Evolutionary conservation across 2,113 vertebrate genomes (phyloP), one percentile per base, ranked within the genome.

Genomic region (Pristiophorus japonicus): DNA sequence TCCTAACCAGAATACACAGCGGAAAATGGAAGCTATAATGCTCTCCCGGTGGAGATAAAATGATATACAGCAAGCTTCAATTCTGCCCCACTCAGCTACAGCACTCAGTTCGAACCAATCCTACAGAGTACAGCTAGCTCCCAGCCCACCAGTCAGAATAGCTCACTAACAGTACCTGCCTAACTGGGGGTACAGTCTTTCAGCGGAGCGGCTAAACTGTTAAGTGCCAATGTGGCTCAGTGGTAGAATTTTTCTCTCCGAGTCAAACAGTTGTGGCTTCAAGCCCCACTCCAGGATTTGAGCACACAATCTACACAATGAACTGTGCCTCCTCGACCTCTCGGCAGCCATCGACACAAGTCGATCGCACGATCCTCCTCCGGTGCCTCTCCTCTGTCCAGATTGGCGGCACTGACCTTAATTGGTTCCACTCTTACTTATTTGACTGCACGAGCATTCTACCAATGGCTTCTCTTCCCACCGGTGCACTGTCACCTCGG

Each of bases 11-110:
- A 30, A 91, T 20, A 62, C 14, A 20, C 27, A 55, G 51, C 51
- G 59, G 18, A 90, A 30, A 59, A 91, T 91, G 30, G 87, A 91
- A 91, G 51, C 5, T 16, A 91, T 91, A 91, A 91, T 91, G 87
- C 27, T 34, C 51, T 55, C 27, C 30, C 27, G 6, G 51, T 81
- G 11, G 51, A 55, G 30, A 90, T 62, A 90, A 34, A 55, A 90
- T 34, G 30, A 55, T 63, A 38, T 20, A 20, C 6, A 38, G 88
- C 12, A 0, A 63, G 55, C 0, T n/a, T 22, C 6, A 92, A 2
- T 92, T 65, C 1, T 63, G 63, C 88, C n/a, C 16, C 59, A 92
- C 14, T 63, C 88, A 63, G 88, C 88, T 22, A 38, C 62, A 18
- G 38, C 38, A 7, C 18, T 0, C 34, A 91, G 16, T 59, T 59